Percentiles rank a stretch among this genome's conserved stretches.
Evolutionary conservation across 2,888 invertebrate genomes (phyloP).

Genomic region (Lasius fuliginosus): DNA sequence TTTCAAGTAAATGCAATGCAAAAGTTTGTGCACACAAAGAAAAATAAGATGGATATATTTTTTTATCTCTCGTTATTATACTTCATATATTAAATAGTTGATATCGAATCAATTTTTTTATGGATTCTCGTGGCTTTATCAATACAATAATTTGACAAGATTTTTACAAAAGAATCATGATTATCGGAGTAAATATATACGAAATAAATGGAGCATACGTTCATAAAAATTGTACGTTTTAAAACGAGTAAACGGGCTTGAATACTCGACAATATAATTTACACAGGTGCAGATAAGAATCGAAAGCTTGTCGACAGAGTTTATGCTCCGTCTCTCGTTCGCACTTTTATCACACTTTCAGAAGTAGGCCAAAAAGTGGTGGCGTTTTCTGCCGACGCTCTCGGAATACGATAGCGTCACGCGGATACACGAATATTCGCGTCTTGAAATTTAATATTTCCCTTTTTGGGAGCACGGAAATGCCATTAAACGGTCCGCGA

Average conservation of each 20-base stretch:
- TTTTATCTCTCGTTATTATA: not conserved
- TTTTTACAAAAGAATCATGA: not conserved
- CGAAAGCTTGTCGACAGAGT: conserved; percentile 21
- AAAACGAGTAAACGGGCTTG: not conserved
- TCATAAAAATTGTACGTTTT: not conserved
- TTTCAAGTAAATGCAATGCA: not conserved
- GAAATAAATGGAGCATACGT: not conserved
- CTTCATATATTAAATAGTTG: not conserved
- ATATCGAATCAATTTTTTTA: not conserved
- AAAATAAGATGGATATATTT: not conserved
- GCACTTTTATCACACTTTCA: conserved; percentile 61
- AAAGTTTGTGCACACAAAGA: not conserved
- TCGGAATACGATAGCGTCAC: conserved; percentile 62
- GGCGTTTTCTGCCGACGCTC: conserved; percentile 37
- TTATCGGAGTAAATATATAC: not conserved
- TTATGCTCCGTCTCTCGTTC: conserved; percentile 11
- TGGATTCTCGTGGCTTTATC: not conserved
- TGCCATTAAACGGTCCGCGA: conserved; percentile 76
- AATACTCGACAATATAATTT: not conserved
- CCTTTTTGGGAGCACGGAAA: conserved; percentile 73
- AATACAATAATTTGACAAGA: conserved; percentile 1
- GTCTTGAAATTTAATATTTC: conserved; percentile 75
- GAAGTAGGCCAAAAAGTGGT: conserved; percentile 63
- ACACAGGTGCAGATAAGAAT: conserved; percentile 12
- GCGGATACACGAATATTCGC: conserved; percentile 61